phyloP scores from a whole-genome alignment of 2,888 invertebrate genomes.

The Tenthredo amoena region DNA sequence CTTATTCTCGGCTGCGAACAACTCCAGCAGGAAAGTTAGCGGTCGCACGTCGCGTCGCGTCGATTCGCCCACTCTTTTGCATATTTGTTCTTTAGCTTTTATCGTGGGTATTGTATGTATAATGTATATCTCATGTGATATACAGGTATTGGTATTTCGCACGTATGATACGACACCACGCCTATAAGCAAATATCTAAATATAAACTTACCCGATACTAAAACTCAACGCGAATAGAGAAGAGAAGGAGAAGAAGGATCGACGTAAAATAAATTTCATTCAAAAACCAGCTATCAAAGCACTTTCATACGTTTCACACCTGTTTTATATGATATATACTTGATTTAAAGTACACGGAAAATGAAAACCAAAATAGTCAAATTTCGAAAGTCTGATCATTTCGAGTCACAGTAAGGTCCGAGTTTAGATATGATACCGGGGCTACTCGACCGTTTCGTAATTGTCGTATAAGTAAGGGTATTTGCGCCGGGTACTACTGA shows the following conservation, averaged over 20 bases:
- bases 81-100: constrained; percentile 46
- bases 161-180: not conserved
- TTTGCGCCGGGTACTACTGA: constrained; percentile 63
- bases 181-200: constrained; percentile 28
- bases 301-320: not conserved
- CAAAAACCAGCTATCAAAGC: not conserved
- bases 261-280: constrained; percentile 3
- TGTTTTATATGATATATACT: not conserved
- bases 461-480: constrained; percentile 55
- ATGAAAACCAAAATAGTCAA: not conserved
- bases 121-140: constrained; percentile 8
- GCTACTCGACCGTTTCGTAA: constrained; percentile 22
- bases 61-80: constrained; percentile 47
- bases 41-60: not conserved
- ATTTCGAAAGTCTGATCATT: not conserved
- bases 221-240: not conserved
- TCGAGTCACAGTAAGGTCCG: not conserved
- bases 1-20: not conserved
- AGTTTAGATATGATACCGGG: not conserved
- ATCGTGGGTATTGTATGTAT: constrained; percentile 47
- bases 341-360: not conserved
- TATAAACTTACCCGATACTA: not conserved
- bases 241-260: not conserved
- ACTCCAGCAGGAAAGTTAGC: not conserved
- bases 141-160: constrained; percentile 20